A percentile compares a stretch with the other conserved stretches of the same genome.
Conservation (phyloP, 2,113 vertebrate species). For the Epinephelus moara region DNA sequence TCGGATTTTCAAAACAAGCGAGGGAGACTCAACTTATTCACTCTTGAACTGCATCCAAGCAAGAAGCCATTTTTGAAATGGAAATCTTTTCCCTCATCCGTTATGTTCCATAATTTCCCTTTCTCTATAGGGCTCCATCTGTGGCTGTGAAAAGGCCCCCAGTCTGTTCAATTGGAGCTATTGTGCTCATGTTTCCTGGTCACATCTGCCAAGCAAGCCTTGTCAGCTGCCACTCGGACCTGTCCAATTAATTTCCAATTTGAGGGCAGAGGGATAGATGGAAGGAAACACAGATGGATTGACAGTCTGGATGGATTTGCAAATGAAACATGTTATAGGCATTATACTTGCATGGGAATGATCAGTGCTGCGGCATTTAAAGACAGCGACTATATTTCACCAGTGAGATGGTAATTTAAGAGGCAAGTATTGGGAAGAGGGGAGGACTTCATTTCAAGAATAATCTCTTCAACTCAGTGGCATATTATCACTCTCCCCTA, state of each 20-base stretch:
- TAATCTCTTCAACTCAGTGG: slow-evolving; percentile 5
- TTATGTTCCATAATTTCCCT: slow-evolving; percentile 69
- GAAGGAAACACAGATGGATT: slow-evolving; percentile 61
- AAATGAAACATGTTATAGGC: slow-evolving; percentile 44
- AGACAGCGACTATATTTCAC: not conserved
- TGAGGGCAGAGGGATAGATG: slow-evolving; percentile 40
- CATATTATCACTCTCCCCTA: not conserved
- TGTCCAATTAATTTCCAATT: slow-evolving; percentile 71
- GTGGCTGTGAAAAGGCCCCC: slow-evolving; percentile 64
- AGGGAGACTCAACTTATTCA: slow-evolving; percentile 22
- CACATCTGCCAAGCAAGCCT: slow-evolving; percentile 77
- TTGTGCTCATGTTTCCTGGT: slow-evolving; percentile 73
- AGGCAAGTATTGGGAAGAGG: not conserved
- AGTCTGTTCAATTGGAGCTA: slow-evolving; percentile 70
- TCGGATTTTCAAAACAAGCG: slow-evolving; percentile 37
- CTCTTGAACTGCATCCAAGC: slow-evolving; percentile 62
- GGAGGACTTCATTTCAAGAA: slow-evolving; percentile 1
- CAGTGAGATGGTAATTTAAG: slow-evolving; percentile 16
- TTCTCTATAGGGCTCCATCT: slow-evolving; percentile 74
- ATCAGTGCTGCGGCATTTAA: not conserved
- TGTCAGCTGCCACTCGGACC: slow-evolving; percentile 78
- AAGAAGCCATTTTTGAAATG: slow-evolving; percentile 67
- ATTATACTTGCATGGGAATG: slow-evolving; percentile 23
- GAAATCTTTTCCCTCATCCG: slow-evolving; percentile 52
- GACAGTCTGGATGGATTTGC: slow-evolving; percentile 43